A percentile compares a stretch with the other conserved stretches of the same genome.
Evolutionary conservation across 2,797 vertebrate species (phyloP).

Genomic region (Anas bernieri): DNA sequence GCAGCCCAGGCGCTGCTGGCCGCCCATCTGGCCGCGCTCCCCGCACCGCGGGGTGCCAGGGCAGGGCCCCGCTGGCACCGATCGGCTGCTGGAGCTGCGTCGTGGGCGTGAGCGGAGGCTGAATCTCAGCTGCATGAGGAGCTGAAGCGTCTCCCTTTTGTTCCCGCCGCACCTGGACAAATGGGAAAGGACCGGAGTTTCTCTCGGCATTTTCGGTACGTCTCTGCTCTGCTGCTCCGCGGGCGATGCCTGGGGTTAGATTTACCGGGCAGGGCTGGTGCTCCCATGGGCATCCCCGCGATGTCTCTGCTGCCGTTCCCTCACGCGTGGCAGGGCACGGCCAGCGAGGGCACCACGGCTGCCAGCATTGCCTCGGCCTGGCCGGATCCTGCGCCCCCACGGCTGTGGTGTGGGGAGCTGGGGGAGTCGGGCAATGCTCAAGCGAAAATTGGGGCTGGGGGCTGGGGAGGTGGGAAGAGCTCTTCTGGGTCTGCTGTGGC

Average conservation of each 20-base stretch:
- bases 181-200: conserved; percentile 93
- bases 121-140: conserved; percentile 52
- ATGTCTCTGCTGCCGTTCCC: background rate
- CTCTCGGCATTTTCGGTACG: conserved; percentile 95
- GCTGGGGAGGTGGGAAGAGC: background rate
- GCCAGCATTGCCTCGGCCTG: background rate
- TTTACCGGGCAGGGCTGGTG: background rate
- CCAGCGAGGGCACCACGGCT: background rate
- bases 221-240: background rate
- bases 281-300: accelerated
- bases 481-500: background rate
- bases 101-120: conserved; percentile 43
- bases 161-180: conserved; percentile 49
- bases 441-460: background rate
- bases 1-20: background rate
- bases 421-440: accelerated
- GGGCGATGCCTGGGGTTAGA: background rate
- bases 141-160: conserved; percentile 51
- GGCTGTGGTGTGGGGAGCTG: accelerated
- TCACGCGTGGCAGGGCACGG: background rate
- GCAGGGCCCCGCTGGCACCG: conserved; percentile 20
- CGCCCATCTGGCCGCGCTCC: background rate
- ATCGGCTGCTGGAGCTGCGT: background rate
- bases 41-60: background rate
- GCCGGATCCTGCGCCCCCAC: accelerated